A percentile compares a stretch with the other conserved stretches of the same genome.
Conservation (phyloP, 1,140 invertebrate genomes). For the Batillaria attramentaria region DNA sequence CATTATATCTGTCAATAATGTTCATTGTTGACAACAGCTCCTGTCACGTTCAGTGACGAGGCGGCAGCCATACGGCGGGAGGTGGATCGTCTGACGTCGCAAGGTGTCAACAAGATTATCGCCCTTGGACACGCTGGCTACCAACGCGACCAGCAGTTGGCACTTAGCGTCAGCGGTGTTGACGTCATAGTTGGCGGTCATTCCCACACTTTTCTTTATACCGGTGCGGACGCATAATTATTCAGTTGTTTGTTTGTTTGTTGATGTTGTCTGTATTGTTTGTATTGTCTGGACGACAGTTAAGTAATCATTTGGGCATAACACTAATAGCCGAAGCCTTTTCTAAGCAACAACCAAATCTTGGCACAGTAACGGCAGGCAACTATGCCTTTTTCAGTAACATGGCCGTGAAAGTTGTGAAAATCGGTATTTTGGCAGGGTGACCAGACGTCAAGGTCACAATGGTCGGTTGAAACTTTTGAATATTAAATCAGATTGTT, state of each 20-base stretch:
- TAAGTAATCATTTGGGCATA: neutral
- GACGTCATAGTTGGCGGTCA: conserved; percentile 91
- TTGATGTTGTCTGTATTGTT: too few species aligned
- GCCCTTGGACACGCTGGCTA: conserved; percentile 92
- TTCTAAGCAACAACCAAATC: too few species aligned
- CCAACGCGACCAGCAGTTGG: conserved; percentile 83
- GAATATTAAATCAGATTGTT: too few species aligned
- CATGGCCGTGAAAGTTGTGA: neutral
- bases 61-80: conserved; percentile 77
- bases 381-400: neutral
- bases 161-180: conserved; percentile 83
- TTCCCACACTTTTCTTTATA: conserved; percentile 84
- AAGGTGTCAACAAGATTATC: conserved; percentile 87
- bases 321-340: neutral
- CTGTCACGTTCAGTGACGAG: conserved; percentile 51
- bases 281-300: neutral
- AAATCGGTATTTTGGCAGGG: too few species aligned
- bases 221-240: conserved; percentile 22
- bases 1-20: neutral
- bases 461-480: too few species aligned
- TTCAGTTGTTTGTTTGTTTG: neutral
- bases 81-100: conserved; percentile 76
- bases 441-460: too few species aligned
- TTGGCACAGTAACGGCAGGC: too few species aligned
- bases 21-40: conserved; percentile 21